These are phyloP conservation scores for Aleiodes leptofemur DNA, from an alignment of 2,888 invertebrate genomes.

Conservation along the genomic window DNA sequence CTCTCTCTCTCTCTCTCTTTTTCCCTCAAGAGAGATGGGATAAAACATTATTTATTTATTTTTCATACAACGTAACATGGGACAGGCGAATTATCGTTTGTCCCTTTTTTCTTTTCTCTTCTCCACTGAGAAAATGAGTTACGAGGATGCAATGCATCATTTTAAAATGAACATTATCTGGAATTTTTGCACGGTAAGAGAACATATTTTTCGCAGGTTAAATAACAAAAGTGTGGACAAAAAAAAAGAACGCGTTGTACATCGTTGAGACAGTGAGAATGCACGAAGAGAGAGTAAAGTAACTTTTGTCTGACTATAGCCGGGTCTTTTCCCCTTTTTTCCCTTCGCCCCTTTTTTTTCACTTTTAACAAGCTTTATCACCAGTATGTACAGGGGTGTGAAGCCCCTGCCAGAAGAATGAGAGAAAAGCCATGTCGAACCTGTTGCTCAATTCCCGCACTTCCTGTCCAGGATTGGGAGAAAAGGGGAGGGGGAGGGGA, in stretches of 20 bases:
- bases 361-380: background rate
- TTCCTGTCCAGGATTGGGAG: slow-evolving; percentile 22
- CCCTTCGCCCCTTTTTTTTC: too few relatives aligned
- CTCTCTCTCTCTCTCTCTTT: too few relatives aligned
- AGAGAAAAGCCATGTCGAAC: slow-evolving; percentile 15
- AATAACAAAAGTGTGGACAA: too few relatives aligned
- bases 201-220: too few relatives aligned
- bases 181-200: too few relatives aligned
- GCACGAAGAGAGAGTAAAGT: too few relatives aligned
- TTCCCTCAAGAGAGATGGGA: background rate
- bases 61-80: slow-evolving; percentile 8
- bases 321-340: too few relatives aligned
- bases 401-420: background rate
- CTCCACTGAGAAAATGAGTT: slow-evolving; percentile 26
- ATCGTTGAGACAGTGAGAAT: too few relatives aligned
- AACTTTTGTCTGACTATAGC: too few relatives aligned
- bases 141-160: slow-evolving; percentile 7
- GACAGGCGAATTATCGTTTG: slow-evolving; percentile 23
- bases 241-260: too few relatives aligned
- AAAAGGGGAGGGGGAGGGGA: too few relatives aligned
- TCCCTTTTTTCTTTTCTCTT: background rate
- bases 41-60: slow-evolving; percentile 3
- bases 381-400: background rate
- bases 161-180: background rate
- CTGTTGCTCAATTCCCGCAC: slow-evolving; percentile 15